A percentile compares a stretch with the other conserved stretches of the same genome.
Conservation (phyloP, 1,140 invertebrate genomes). For the Lerema accius region DNA sequence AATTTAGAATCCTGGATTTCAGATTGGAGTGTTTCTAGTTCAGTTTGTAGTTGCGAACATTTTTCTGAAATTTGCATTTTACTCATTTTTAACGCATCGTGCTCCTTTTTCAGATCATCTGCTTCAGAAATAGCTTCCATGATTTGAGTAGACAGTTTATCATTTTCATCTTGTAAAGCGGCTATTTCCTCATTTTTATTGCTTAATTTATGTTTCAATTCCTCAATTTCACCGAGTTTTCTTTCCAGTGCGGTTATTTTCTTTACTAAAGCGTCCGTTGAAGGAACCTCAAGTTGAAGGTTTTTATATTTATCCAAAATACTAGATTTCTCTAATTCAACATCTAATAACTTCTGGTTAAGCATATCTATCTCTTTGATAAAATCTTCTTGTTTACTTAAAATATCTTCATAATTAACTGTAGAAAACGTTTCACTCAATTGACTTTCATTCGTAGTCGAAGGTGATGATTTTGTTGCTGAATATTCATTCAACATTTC, state of each 20-base stretch:
- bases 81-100: constrained; percentile 46
- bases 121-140: constrained; percentile 67
- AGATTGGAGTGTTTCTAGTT: constrained; percentile 25
- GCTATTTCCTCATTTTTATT: constrained; percentile 49
- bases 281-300: constrained; percentile 51
- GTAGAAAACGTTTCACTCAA: constrained; percentile 34
- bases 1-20: constrained; percentile 28
- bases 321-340: constrained; percentile 48
- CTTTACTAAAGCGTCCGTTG: constrained; percentile 49
- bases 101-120: constrained; percentile 62
- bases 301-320: constrained; percentile 60
- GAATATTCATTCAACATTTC: constrained; percentile 46
- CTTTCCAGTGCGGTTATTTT: constrained; percentile 60
- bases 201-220: constrained; percentile 46
- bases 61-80: constrained; percentile 49
- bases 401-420: constrained; percentile 33
- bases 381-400: constrained; percentile 35
- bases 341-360: constrained; percentile 44
- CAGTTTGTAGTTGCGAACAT: constrained; percentile 44
- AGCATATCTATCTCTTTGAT: constrained; percentile 46
- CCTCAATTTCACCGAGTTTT: constrained; percentile 51
- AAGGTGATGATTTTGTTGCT: constrained; percentile 42
- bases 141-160: constrained; percentile 65
- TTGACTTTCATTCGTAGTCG: constrained; percentile 42
- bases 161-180: constrained; percentile 69